phyloP scores from a whole-genome alignment of 2,888 invertebrate species.

The Chloroclystis v-ata region DNA sequence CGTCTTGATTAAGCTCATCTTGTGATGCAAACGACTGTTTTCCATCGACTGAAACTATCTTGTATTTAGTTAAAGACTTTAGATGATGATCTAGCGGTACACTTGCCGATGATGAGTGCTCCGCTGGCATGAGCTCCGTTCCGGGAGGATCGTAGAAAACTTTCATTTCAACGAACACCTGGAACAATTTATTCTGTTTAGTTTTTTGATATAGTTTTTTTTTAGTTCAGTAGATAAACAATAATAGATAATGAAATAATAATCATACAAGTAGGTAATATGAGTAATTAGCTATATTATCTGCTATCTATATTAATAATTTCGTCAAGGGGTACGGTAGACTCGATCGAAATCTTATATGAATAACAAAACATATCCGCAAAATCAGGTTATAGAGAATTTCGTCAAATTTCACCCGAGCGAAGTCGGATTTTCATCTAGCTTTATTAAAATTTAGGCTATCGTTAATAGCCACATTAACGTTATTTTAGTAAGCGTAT shows the following conservation, averaged over 20 bases:
- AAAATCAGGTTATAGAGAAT: too few species aligned
- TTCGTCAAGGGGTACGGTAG: too few species aligned
- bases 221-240: neutral
- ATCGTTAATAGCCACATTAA: too few species aligned
- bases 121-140: neutral
- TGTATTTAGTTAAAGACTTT: neutral
- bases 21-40: neutral
- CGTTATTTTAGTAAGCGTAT: too few species aligned
- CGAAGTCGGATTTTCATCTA: too few species aligned
- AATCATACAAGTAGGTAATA: too few species aligned
- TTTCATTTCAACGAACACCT: slow-evolving; percentile 51
- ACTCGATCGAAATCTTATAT: too few species aligned
- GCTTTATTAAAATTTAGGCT: too few species aligned
- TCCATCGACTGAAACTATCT: neutral
- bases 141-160: slow-evolving; percentile 37
- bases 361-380: too few species aligned
- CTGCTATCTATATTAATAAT: too few species aligned
- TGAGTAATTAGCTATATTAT: too few species aligned
- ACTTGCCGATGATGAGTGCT: neutral
- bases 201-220: neutral
- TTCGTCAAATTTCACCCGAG: too few species aligned
- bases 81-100: neutral
- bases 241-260: neutral
- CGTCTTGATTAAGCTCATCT: neutral
- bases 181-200: slow-evolving; percentile 10